These are phyloP conservation scores for Grallaria varia DNA, from an alignment of 2,113 vertebrate genomes.

Conservation along the genomic window DNA sequence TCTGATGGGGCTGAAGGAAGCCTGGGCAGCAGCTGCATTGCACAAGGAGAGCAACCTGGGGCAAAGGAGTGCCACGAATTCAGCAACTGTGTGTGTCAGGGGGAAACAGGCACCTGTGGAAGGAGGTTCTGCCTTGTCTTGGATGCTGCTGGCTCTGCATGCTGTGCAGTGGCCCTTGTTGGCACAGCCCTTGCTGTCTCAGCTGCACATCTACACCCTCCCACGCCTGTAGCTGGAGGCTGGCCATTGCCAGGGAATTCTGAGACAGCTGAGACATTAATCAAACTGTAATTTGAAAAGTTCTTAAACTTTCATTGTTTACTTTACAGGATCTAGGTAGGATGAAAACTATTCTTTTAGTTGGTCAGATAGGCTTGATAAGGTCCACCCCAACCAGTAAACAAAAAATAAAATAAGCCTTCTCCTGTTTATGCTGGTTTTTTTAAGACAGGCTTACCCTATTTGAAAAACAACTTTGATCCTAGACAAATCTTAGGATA, in stretches of 20 bases:
- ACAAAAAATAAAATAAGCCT: slow-evolving; percentile 33
- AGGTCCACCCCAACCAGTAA: neutral
- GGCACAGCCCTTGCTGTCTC: neutral
- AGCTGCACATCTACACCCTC: neutral
- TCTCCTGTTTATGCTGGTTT: neutral
- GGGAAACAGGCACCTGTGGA: neutral
- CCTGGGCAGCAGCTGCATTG: neutral
- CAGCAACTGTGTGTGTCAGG: neutral
- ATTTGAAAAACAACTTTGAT: slow-evolving; percentile 42
- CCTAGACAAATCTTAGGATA: slow-evolving; percentile 31
- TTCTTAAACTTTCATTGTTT: neutral
- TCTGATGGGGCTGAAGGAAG: neutral
- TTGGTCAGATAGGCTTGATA: neutral
- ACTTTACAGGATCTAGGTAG: neutral
- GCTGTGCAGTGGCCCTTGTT: neutral
- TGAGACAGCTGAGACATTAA: neutral
- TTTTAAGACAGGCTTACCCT: slow-evolving; percentile 3
- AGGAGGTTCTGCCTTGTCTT: neutral
- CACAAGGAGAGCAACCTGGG: neutral
- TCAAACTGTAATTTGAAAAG: neutral
- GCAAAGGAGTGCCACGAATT: neutral
- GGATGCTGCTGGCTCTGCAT: neutral
- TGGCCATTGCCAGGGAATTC: neutral
- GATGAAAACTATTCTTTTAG: neutral
- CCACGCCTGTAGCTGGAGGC: neutral